Conservation (phyloP, 2,113 vertebrate species). For the Ornithorhynchus anatinus region DNA sequence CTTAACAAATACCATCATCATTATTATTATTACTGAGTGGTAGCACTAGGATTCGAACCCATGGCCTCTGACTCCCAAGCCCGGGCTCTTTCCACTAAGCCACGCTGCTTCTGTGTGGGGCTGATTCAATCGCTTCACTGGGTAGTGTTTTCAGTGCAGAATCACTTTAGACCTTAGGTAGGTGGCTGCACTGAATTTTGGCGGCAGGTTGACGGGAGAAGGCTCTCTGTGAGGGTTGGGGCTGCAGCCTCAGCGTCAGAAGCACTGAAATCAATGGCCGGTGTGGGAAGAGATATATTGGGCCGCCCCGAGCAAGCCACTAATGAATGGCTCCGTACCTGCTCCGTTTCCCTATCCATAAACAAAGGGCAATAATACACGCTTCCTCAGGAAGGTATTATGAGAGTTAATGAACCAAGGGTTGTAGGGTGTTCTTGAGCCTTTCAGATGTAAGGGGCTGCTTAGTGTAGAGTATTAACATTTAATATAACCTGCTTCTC, state of each 20-base stretch:
- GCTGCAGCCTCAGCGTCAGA: slow-evolving; percentile 6
- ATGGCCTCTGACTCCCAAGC: too few relatives aligned
- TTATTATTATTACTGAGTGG: too few relatives aligned
- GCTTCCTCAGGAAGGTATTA: slow-evolving; percentile 26
- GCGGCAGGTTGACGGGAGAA: background rate
- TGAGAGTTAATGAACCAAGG: slow-evolving; percentile 45
- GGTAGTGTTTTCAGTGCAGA: background rate
- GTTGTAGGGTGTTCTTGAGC: slow-evolving; percentile 14
- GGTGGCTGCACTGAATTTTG: slow-evolving; percentile 48
- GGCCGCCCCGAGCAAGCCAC: slow-evolving; percentile 3
- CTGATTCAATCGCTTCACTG: too few relatives aligned
- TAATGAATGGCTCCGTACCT: slow-evolving; percentile 19
- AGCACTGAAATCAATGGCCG: slow-evolving; percentile 10
- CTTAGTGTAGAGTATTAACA: slow-evolving; percentile 17
- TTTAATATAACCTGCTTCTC: slow-evolving; percentile 22
- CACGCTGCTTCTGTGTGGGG: too few relatives aligned
- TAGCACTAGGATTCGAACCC: too few relatives aligned
- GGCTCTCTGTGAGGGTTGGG: background rate
- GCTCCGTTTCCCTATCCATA: slow-evolving; percentile 31
- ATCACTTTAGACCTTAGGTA: background rate
- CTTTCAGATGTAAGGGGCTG: slow-evolving; percentile 8
- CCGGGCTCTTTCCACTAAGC: too few relatives aligned
- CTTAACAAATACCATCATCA: too few relatives aligned
- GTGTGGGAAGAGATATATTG: slow-evolving; percentile 19
- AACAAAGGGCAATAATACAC: slow-evolving; percentile 26